Evolutionary conservation across 1,140 invertebrate species (phyloP), one percentile per base, ranked within the genome.

Genomic region (Drosophila sulfurigaster): DNA sequence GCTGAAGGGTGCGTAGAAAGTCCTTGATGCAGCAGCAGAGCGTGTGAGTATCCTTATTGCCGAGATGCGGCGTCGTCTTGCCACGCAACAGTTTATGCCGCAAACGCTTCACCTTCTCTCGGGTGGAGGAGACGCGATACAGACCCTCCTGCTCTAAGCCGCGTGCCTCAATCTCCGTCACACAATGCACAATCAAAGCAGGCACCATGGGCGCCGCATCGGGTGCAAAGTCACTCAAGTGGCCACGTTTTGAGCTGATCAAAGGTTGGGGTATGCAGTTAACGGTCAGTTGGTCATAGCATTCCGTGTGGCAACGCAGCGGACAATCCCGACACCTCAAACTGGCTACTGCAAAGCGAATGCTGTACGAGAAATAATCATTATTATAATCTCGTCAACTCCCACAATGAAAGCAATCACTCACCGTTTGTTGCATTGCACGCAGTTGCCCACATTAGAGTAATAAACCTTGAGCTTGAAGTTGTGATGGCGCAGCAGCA

Each of bases 131-230:
- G 32, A 99, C 95, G 51, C 98, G 95, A 92, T 99, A 99, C 1
- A 99, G 93, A 5, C 98, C 99, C 41, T 97, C 95, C 93, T 98
- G 97, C 11, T 93, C 94, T 41, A 99, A 93, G 0, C 96, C 98
- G 20, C 97, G 93, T 1, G 95, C 93, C 94, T 99, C 98, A 25
- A 99, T 91, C 57, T 99, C 98, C 79, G 97, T 98, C 13, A 99
- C 95, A 91, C 98, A 99, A 90, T 99, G 98, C 41, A 99, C 96
- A 71, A 99, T 95, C 2, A 99, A 87, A 0, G 97, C 96, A 5
- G 99, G 99, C 52, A 99, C 96, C 96, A 98, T 98, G 1, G 99
- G 99, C 13, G 96, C 94, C 3, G 94, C 94, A 52, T 93, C 93
- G 5, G 98, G 97, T 0, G 96, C 95, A 89, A 95, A 98, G 92